Conservation (phyloP, 2,113 vertebrate genomes). For the Daphoenositta chrysoptera region DNA sequence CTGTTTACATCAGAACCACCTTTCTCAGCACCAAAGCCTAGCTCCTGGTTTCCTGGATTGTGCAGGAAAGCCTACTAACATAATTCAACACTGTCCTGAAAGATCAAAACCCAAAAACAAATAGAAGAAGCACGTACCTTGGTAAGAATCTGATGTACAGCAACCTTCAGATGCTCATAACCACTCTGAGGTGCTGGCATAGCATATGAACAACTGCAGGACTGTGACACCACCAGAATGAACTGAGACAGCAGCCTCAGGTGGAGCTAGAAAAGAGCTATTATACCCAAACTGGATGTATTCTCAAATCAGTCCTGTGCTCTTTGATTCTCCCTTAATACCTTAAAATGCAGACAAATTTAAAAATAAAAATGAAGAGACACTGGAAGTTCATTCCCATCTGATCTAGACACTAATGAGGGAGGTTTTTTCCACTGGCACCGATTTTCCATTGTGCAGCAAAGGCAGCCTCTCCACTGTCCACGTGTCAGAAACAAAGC, state of each 20-base stretch:
- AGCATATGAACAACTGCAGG: not conserved
- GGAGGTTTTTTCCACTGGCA: constrained; percentile 4
- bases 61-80: not conserved
- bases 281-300: not conserved
- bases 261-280: not conserved
- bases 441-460: not conserved
- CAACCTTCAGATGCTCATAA: not conserved
- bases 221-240: not conserved
- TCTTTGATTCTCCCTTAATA: not conserved
- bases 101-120: not conserved
- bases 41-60: not conserved
- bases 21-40: not conserved
- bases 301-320: not conserved
- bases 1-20: not conserved
- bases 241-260: not conserved
- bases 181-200: not conserved
- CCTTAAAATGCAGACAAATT: not conserved
- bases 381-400: not conserved
- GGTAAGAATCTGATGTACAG: not conserved
- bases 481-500: constrained; percentile 47
- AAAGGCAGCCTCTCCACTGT: not conserved
- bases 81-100: not conserved
- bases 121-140: not conserved
- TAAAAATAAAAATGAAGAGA: not conserved
- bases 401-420: constrained; percentile 1